Conservation (phyloP, 2,888 invertebrate species). For the Copidosoma aretas region DNA sequence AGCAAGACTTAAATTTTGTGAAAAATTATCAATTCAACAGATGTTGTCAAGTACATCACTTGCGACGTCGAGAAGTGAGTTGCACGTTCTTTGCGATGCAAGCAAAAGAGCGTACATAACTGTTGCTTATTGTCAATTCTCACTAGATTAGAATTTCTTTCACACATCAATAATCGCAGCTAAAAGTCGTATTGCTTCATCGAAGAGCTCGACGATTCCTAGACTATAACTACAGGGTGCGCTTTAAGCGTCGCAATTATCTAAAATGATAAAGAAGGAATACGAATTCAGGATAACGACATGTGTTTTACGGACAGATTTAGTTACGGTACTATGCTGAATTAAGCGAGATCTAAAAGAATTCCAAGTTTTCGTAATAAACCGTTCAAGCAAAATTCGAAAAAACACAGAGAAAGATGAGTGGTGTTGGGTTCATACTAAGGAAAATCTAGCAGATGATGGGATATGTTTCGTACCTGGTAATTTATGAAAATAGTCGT, state of each 20-base stretch:
- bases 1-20: not conserved
- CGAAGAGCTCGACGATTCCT: not conserved
- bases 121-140: too few species aligned
- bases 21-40: not conserved
- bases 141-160: not conserved
- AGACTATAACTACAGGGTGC: too few species aligned
- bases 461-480: too few species aligned
- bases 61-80: not conserved
- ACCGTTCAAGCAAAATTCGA: too few species aligned
- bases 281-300: not conserved
- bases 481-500: too few species aligned
- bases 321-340: not conserved
- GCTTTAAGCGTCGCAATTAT: not conserved
- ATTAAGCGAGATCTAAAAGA: not conserved
- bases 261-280: not conserved
- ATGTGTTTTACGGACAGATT: not conserved
- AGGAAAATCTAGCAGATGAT: too few species aligned
- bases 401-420: too few species aligned
- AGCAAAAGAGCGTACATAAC: too few species aligned
- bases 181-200: not conserved
- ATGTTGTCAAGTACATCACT: not conserved
- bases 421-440: too few species aligned
- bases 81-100: not conserved
- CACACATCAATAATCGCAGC: not conserved
- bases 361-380: not conserved